Percentiles rank a stretch among this genome's conserved stretches.
Evolutionary conservation across 2,113 vertebrate genomes (phyloP).

Genomic region (Ploceus nigricollis): DNA sequence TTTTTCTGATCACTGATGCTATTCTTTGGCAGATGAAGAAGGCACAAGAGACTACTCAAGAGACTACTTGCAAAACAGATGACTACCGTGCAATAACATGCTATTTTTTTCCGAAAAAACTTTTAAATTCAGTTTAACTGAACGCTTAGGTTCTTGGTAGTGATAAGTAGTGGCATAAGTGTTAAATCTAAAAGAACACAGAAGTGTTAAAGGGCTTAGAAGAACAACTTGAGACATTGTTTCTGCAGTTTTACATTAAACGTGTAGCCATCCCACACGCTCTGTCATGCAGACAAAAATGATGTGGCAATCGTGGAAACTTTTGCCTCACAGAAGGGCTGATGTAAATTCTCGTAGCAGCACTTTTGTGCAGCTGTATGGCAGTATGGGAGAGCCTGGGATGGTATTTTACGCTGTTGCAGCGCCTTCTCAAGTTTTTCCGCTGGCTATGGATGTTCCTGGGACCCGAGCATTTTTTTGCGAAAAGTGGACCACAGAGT

Average conservation of each 20-base stretch:
- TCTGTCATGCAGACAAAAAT: neutral
- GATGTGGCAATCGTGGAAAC: neutral
- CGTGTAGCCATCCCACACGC: rapidly evolving
- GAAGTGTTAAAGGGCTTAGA: neutral
- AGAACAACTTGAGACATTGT: rapidly evolving
- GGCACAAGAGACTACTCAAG: neutral
- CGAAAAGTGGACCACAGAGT: neutral
- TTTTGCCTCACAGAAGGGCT: neutral
- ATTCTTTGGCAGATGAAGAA: neutral
- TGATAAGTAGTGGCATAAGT: neutral
- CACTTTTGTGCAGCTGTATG: neutral
- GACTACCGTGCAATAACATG: too few species aligned
- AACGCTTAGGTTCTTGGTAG: neutral
- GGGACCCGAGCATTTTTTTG: neutral
- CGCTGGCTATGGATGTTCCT: neutral
- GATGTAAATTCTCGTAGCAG: neutral
- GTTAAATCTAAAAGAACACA: neutral
- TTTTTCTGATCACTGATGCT: neutral
- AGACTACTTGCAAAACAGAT: neutral
- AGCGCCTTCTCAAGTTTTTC: neutral
- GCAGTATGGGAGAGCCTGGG: neutral
- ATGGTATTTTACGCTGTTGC: neutral
- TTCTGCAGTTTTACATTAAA: rapidly evolving
- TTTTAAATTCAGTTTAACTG: neutral
- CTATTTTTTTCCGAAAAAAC: neutral